Base-by-base conservation (phyloP, 2,888 invertebrate species). In the Drosophila kuntzei region DNA sequence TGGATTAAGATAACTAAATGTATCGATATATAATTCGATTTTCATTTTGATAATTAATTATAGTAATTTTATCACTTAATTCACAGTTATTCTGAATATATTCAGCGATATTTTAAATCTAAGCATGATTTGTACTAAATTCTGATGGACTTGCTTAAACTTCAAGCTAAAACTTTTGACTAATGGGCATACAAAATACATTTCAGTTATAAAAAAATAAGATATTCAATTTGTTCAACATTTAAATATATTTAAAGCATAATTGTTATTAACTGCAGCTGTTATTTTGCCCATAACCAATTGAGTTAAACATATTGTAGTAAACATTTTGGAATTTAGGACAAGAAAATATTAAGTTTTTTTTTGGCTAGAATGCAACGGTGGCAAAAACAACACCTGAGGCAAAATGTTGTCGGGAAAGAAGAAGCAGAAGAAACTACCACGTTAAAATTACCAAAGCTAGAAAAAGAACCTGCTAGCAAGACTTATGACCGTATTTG, bases 401-500 rank as follows among this genome's bases (percentile, higher is more conserved):
- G 53, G 18, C 50, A n/a, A 36, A 25, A 51, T 9, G 61, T 53
- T 54, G 41, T 29, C 4, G 11, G 54, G 18, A 9, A 16, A 27
- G 27, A 50, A 43, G 47, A 53, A 29, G 41, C 11, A 49, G 36
- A 22, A 37, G 47, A 59, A 53, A 61, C 59, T 53, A 58, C 71
- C 70, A 71, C 79, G 71, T 71, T 72, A 69, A 72, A 88, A 83
- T 88, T 69, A 83, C 79, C 71, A 83, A 84, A 75, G 63, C 71
- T 62, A 79, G 83, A 76, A 70, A 86, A 76, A 87, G 81, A 85
- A 85, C 89, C 85, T 85, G 89, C 89, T 84, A 65, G 66, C 71
- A 79, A 80, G 73, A 74, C 76, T 71, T 76, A 86, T 84, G 87
- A 81, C 89, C 84, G 89, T 85, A 89, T 85, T 84, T 75, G 85